These are phyloP conservation scores for Syndactyla subalaris DNA, from an alignment of 2,797 vertebrate species.

Conservation along the genomic window DNA sequence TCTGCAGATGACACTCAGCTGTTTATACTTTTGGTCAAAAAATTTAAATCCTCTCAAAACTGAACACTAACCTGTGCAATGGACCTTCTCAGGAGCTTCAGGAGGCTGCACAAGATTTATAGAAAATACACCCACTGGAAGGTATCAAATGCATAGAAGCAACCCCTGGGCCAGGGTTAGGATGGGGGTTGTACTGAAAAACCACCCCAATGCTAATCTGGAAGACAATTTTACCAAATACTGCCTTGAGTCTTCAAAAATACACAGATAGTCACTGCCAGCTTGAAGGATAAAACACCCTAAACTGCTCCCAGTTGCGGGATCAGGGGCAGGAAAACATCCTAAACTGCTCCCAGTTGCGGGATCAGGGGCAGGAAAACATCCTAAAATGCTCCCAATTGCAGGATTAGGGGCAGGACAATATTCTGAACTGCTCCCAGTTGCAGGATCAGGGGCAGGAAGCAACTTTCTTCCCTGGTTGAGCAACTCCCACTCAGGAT, in stretches of 20 bases:
- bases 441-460: background rate
- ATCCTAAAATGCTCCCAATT: too few relatives aligned
- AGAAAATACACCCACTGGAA: background rate
- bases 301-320: background rate
- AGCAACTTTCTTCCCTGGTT: background rate
- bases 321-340: too few relatives aligned
- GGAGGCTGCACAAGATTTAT: background rate
- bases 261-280: background rate
- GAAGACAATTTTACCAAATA: background rate
- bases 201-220: background rate
- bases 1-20: background rate
- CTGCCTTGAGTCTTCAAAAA: background rate
- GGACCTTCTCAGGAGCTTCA: background rate
- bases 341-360: too few relatives aligned
- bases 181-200: background rate
- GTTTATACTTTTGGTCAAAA: fast-evolving
- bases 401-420: background rate
- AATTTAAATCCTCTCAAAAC: background rate
- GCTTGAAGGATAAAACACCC: background rate
- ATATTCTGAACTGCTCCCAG: too few relatives aligned
- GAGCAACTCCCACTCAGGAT: background rate
- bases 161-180: background rate
- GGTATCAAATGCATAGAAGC: background rate
- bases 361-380: too few relatives aligned
- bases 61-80: background rate